Evolutionary conservation across 2,888 invertebrate species (phyloP).

Genomic region (Hylaea fasciaria): DNA sequence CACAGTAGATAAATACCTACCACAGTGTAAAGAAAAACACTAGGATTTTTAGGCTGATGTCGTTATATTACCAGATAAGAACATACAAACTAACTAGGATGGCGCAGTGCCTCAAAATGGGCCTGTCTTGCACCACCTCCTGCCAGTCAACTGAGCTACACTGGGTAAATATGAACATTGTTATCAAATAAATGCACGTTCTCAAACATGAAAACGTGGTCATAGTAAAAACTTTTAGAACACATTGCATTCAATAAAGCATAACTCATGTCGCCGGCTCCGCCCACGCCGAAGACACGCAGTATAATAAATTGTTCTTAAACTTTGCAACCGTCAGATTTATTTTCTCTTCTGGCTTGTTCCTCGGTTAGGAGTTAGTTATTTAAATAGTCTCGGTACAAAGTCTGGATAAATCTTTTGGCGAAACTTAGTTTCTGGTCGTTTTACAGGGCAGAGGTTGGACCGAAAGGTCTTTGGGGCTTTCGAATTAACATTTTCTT

Average conservation of each 20-base stretch:
- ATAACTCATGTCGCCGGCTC: conserved; percentile 62
- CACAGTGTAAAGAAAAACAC: too few relatives aligned
- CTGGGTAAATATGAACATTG: background rate
- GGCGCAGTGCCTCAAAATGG: too few relatives aligned
- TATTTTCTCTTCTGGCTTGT: conserved; percentile 51
- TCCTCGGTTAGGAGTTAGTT: conserved; percentile 37
- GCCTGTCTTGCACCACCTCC: too few relatives aligned
- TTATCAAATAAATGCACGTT: background rate
- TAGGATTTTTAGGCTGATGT: too few relatives aligned
- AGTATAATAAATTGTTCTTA: conserved; percentile 64
- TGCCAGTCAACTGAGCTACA: too few relatives aligned
- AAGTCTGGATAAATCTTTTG: conserved; percentile 27
- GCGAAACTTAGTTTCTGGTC: conserved; percentile 16
- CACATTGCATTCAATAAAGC: conserved; percentile 62
- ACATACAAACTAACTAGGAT: too few relatives aligned
- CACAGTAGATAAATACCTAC: too few relatives aligned
- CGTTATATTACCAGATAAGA: too few relatives aligned
- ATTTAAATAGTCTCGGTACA: conserved; percentile 28
- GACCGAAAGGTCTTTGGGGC: conserved; percentile 12
- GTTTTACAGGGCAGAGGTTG: conserved; percentile 19
- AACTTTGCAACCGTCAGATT: conserved; percentile 55
- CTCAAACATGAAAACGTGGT: conserved; percentile 3
- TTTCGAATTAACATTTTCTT: conserved; percentile 27
- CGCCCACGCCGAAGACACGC: conserved; percentile 53
- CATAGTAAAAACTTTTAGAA: conserved; percentile 48